Evolutionary conservation across 2,797 vertebrate genomes (phyloP), one percentile per base, ranked within the genome.

Genomic region (Gephyroberyx darwinii): DNA sequence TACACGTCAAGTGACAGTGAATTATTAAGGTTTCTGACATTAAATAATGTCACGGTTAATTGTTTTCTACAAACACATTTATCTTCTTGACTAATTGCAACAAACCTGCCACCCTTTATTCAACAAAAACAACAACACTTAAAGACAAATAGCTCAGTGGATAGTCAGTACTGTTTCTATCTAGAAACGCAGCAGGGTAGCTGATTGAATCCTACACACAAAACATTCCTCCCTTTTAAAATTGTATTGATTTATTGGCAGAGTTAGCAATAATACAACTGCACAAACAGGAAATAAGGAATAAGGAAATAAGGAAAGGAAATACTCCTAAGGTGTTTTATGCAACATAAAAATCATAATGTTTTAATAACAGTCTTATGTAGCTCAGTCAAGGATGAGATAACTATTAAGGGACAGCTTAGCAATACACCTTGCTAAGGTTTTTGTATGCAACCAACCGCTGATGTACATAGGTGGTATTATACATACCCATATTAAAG

Each of bases 231-330:
- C 30, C 0, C 1, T 5, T 55, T 58, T 16, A 48, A 39, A 75
- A 50, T 16, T n/a, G 5, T 59, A 17, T 78, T 57, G 31, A 31
- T 65, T 80, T 59, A 57, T 67, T 66, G 37, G 39, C 62, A 16
- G 37, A 63, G 19, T 65, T 48, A 78, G 85, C 77, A 85, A 85
- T 82, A 84, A 80, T 31, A 67, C 26, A 63, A 69, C 39, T 60
- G 31, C 65, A 77, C 41, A 69, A 30, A 14, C 60, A 69, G 35
- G 59, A 68, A 55, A 33, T 48, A n/a, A n/a, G n/a, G n/a, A n/a
- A n/a, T n/a, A n/a, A n/a, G n/a, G n/a, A n/a, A n/a, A n/a, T n/a
- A n/a, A 45, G 43, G 43, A 45, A 35, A 45, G 43, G 13, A 45
- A 45, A 45, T 45, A 45, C 14, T 41, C 31, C 39, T 70, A 3